Evolutionary conservation across 2,888 invertebrate species (phyloP), one percentile per base, ranked within the genome.

Genomic region (Digitonthophagus gazella): DNA sequence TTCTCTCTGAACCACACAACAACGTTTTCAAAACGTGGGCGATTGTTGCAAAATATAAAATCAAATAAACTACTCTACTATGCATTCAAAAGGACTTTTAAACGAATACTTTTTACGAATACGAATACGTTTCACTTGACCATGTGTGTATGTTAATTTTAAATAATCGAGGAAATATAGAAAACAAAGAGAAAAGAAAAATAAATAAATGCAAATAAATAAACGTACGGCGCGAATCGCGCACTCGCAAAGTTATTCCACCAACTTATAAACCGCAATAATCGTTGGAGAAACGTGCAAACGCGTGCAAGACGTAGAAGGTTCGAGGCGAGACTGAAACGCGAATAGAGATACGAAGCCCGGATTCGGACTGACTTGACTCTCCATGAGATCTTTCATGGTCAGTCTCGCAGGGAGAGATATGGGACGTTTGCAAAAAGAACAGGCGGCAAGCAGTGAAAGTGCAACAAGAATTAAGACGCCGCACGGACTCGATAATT

Each of bases 331-430:
- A 58, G 18, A 18, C 15, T 58, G 18, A 58, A 58, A 8, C 69
- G 67, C 64, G 70, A 71, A 71, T 73, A 69, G 71, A 72, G 28
- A 44, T 44, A 44, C 28, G 28, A n/a, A n/a, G 28, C 28, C 11
- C 28, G 28, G 66, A n/a, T n/a, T n/a, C n/a, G n/a, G n/a, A n/a
- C n/a, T n/a, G n/a, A n/a, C n/a, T n/a, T n/a, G n/a, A 44, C 28
- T 44, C 28, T 44, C 28, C n/a, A n/a, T 65, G 69, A 72, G 71
- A 72, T 72, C 70, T 70, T 74, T 74, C 74, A 71, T 69, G 73
- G 73, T 70, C 73, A 69, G 66, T 69, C n/a, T n/a, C 22, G 64
- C 64, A 66, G 67, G 66, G 68, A 68, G 69, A 68, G 58, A 65
- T 67, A 65, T 65, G 68, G 61, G 70, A 66, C 65, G 66, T 64